These are phyloP conservation scores for Pandemis heparana DNA, from an alignment of 2,888 invertebrate species.

Conservation along the genomic window DNA sequence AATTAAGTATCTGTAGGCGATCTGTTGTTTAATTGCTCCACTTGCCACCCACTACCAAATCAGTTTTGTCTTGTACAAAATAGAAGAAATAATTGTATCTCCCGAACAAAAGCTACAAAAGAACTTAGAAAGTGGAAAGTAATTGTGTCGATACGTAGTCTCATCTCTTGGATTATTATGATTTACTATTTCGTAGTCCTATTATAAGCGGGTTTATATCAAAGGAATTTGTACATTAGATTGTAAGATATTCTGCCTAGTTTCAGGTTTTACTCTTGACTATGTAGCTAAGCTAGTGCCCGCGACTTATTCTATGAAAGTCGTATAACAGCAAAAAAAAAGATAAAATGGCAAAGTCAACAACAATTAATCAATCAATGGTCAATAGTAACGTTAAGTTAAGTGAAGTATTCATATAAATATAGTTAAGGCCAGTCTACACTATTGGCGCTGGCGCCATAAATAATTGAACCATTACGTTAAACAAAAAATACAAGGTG, in stretches of 20 bases:
- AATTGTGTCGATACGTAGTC: slow-evolving; percentile 8
- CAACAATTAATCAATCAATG: too few species aligned
- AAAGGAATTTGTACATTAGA: too few species aligned
- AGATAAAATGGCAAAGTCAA: too few species aligned
- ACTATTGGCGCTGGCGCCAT: background rate
- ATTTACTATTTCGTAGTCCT: background rate
- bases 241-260: too few species aligned
- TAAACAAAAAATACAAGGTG: background rate
- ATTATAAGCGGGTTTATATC: too few species aligned
- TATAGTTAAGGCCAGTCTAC: background rate
- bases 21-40: background rate
- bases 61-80: slow-evolving; percentile 16
- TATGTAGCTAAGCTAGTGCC: too few species aligned
- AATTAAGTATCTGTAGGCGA: slow-evolving; percentile 1
- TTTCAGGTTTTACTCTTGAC: too few species aligned
- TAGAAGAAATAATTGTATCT: slow-evolving; percentile 14
- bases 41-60: slow-evolving; percentile 9
- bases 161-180: background rate
- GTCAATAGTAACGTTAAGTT: too few species aligned
- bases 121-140: slow-evolving; percentile 30
- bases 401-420: too few species aligned
- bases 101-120: slow-evolving; percentile 25
- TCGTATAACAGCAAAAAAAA: too few species aligned
- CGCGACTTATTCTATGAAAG: too few species aligned
- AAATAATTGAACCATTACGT: background rate